Percentiles rank a stretch among this genome's conserved stretches.
Evolutionary conservation across 2,888 invertebrate genomes (phyloP).

Genomic region (Caenorhabditis sinica): DNA sequence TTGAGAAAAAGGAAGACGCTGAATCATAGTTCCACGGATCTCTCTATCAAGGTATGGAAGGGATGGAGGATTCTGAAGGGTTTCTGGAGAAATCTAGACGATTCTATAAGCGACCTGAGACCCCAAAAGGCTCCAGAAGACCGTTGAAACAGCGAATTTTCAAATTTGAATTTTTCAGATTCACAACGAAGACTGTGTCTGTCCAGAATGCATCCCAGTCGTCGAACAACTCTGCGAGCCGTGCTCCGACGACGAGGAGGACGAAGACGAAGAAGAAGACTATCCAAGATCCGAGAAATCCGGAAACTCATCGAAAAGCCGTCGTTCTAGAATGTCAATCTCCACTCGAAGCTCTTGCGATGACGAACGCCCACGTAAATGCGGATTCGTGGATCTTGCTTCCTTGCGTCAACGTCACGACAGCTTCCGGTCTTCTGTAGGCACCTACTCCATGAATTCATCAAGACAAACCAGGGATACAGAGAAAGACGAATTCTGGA

Average conservation of each 20-base stretch:
- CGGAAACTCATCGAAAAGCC: slow-evolving; percentile 29
- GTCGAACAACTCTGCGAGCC: slow-evolving; percentile 65
- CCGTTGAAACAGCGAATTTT: neutral
- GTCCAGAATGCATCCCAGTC: slow-evolving; percentile 61
- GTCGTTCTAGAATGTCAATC: slow-evolving; percentile 23
- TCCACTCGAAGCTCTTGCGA: slow-evolving; percentile 58
- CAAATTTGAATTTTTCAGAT: slow-evolving; percentile 22
- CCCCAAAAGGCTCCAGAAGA: no score
- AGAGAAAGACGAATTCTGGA: slow-evolving; percentile 78
- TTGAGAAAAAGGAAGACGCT: slow-evolving; percentile 53
- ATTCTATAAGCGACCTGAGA: no score
- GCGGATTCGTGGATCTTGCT: slow-evolving; percentile 59
- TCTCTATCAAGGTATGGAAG: slow-evolving; percentile 49
- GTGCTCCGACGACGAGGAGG: slow-evolving; percentile 59
- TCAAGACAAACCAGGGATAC: slow-evolving; percentile 75
- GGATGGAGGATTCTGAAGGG: no score
- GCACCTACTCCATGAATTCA: slow-evolving; percentile 68
- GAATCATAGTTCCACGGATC: slow-evolving; percentile 47
- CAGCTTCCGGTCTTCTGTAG: slow-evolving; percentile 61
- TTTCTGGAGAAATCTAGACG: no score
- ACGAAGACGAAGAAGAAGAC: slow-evolving; percentile 53
- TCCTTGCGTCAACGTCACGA: slow-evolving; percentile 62
- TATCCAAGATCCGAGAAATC: slow-evolving; percentile 50
- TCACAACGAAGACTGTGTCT: slow-evolving; percentile 64
- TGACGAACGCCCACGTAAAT: slow-evolving; percentile 26